phyloP scores from a whole-genome alignment of 1,140 invertebrate species.

The Drosophila repleta region DNA sequence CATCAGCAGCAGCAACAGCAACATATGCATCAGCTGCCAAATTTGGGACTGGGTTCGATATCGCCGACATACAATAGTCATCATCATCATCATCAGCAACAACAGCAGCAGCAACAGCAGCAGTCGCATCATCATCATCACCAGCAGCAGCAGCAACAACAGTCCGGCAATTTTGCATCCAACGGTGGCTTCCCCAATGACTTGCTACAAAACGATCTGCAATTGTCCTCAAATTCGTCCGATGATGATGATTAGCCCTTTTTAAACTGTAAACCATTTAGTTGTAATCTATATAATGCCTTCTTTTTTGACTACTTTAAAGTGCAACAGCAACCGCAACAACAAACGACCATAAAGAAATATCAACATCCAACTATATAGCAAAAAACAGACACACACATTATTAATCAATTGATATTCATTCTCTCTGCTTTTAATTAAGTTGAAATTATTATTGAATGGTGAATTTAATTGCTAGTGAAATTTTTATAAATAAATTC shows the following conservation, averaged over 20 bases:
- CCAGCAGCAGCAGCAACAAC: conserved; percentile 62
- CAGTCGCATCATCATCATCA: conserved; percentile 68
- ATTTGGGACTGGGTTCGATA: conserved; percentile 50
- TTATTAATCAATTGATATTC: conserved; percentile 61
- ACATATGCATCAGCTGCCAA: conserved; percentile 52
- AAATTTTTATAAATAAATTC: conserved; percentile 80
- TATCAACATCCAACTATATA: conserved; percentile 2
- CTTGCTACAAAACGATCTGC: conserved; percentile 89
- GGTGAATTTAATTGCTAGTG: conserved; percentile 79
- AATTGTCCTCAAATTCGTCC: conserved; percentile 85
- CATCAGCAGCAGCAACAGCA: conserved; percentile 40
- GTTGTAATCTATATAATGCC: conserved; percentile 40
- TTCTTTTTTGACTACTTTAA: conserved; percentile 45
- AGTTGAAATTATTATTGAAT: conserved; percentile 68
- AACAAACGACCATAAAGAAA: conserved; percentile 12
- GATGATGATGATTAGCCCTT: conserved; percentile 76
- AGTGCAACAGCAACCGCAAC: conserved; percentile 11
- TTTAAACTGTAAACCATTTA: conserved; percentile 36
- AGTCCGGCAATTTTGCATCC: conserved; percentile 74
- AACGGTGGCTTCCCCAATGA: conserved; percentile 85
- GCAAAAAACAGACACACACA: conserved; percentile 8
- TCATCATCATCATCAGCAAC: conserved; percentile 66
- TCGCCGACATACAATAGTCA: conserved; percentile 76
- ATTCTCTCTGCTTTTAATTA: conserved; percentile 70
- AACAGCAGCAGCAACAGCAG: conserved; percentile 49